phyloP scores from a whole-genome alignment of 2,888 invertebrate genomes.

The Hypolimnas misippus region DNA sequence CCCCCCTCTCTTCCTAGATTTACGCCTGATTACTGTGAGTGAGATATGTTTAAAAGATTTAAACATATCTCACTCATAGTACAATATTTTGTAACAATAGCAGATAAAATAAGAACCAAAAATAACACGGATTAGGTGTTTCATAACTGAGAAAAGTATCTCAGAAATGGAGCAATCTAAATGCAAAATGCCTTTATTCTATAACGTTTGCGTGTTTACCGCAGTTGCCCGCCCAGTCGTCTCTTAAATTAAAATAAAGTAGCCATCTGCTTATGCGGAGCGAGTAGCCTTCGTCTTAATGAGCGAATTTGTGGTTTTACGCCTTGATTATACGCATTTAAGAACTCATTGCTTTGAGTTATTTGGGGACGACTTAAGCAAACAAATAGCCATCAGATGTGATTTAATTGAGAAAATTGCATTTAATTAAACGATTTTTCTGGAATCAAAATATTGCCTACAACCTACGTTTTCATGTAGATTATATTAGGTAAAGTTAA shows the following conservation, averaged over 20 bases:
- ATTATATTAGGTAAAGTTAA: background rate
- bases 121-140: background rate
- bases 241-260: constrained; percentile 25
- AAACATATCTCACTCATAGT: too few relatives aligned
- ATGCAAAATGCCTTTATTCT: constrained; percentile 13
- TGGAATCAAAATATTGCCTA: too few relatives aligned
- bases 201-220: constrained; percentile 11
- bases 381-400: background rate
- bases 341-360: constrained; percentile 1
- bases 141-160: background rate
- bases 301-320: constrained; percentile 18
- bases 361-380: background rate
- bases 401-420: background rate
- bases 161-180: constrained; percentile 4
- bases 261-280: constrained; percentile 13
- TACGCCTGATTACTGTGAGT: too few relatives aligned
- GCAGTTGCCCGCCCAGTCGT: constrained; percentile 2
- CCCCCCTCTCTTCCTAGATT: too few relatives aligned
- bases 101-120: background rate
- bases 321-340: constrained; percentile 20
- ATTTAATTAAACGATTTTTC: too few relatives aligned
- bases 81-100: too few relatives aligned
- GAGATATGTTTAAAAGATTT: too few relatives aligned
- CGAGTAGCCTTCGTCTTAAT: constrained; percentile 14
- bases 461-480: too few relatives aligned